phyloP scores from a whole-genome alignment of 2,113 vertebrate genomes.

The Aleadryas rufinucha region DNA sequence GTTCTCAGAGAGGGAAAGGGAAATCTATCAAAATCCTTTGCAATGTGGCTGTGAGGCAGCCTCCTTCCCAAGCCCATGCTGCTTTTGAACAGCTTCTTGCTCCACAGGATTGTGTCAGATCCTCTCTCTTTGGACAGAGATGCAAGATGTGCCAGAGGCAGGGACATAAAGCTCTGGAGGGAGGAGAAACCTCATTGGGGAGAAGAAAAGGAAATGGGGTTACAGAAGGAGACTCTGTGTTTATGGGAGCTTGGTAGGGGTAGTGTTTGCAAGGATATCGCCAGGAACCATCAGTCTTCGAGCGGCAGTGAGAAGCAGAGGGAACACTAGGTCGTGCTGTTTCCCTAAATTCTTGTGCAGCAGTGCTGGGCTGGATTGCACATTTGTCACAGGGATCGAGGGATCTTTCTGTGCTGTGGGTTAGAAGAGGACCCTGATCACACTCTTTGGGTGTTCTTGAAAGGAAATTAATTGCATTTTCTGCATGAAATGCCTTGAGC shows the following conservation, averaged over 20 bases:
- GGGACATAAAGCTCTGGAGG: background rate
- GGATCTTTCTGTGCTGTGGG: background rate
- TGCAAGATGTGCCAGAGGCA: background rate
- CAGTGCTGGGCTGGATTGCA: background rate
- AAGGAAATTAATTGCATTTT: slow-evolving; percentile 11
- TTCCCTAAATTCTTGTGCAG: slow-evolving; percentile 8
- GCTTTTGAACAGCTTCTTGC: background rate
- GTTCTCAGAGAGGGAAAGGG: background rate
- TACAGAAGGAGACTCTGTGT: background rate
- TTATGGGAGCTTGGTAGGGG: background rate
- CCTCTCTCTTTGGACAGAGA: background rate
- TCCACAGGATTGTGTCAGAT: background rate
- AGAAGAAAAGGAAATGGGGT: background rate
- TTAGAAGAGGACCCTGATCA: background rate
- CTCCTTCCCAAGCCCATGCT: background rate
- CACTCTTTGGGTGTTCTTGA: background rate
- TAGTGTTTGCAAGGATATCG: background rate
- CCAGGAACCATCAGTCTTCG: fast-evolving
- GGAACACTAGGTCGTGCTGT: slow-evolving; percentile 69
- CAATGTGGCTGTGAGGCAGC: background rate
- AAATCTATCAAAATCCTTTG: background rate
- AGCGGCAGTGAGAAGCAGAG: background rate
- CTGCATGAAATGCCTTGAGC: background rate
- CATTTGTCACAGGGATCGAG: background rate
- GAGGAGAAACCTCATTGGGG: background rate